Evolutionary conservation across 2,113 vertebrate genomes (phyloP).

Genomic region (Blennius ocellaris): DNA sequence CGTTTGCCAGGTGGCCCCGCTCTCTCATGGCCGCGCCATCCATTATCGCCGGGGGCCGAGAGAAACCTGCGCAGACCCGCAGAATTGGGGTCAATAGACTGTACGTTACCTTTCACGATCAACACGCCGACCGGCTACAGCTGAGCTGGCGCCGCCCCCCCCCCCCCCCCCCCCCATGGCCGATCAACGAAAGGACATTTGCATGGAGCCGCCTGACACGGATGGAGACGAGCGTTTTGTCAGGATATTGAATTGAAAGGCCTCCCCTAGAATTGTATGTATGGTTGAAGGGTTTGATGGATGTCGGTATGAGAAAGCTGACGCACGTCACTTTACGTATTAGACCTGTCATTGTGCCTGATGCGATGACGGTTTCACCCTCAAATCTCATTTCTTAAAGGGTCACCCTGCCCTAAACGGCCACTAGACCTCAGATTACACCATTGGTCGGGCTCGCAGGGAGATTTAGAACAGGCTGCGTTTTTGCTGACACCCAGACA

Average conservation of each 20-base stretch:
- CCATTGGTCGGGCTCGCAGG: too few relatives aligned
- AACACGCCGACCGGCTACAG: constrained; percentile 27
- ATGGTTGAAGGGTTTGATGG: neutral
- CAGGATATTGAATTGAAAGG: neutral
- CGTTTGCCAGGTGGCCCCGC: constrained; percentile 62
- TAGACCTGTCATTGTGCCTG: neutral
- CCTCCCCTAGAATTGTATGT: neutral
- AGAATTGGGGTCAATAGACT: constrained; percentile 67
- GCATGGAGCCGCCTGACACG: neutral
- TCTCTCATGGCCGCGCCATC: constrained; percentile 52
- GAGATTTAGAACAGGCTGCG: too few relatives aligned
- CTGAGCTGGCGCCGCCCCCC: constrained; percentile 7
- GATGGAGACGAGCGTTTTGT: neutral
- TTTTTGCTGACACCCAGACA: too few relatives aligned
- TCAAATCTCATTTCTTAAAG: neutral
- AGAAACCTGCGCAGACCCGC: constrained; percentile 53
- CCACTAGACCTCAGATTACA: neutral
- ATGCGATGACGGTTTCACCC: neutral
- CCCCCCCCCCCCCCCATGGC: too few relatives aligned
- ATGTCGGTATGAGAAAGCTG: neutral
- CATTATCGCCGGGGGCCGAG: constrained; percentile 47
- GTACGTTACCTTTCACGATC: constrained; percentile 37
- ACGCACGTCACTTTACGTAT: neutral
- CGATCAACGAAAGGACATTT: too few relatives aligned
- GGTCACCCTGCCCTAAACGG: constrained; percentile 15